A percentile compares a stretch with the other conserved stretches of the same genome.
phyloP scores from a whole-genome alignment of 2,113 vertebrate genomes.

The Paralichthys olivaceus region DNA sequence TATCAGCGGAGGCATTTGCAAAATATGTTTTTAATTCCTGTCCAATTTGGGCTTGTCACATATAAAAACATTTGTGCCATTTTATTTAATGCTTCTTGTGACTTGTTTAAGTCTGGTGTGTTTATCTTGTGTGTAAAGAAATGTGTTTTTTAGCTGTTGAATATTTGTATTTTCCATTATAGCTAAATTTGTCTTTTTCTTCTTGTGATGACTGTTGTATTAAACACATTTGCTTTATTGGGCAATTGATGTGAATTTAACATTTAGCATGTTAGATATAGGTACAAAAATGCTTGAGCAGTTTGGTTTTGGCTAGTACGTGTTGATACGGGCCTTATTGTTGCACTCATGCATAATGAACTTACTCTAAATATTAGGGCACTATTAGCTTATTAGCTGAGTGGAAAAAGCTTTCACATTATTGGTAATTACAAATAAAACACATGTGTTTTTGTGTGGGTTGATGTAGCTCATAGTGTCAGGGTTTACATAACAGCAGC shows the following conservation, averaged over 20 bases:
- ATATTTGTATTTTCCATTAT: conserved; percentile 15
- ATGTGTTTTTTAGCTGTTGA: conserved; percentile 8
- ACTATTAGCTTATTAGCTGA: neutral
- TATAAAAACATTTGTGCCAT: neutral
- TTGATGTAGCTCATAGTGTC: neutral
- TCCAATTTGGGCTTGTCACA: conserved; percentile 1
- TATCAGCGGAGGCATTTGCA: neutral
- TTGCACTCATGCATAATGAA: neutral
- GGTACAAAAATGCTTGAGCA: too few species aligned
- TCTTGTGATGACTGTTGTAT: neutral
- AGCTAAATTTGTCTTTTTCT: neutral
- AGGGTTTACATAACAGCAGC: neutral
- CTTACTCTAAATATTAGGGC: neutral
- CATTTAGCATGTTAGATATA: too few species aligned
- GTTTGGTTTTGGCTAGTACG: too few species aligned
- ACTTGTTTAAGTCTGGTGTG: neutral
- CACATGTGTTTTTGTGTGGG: neutral
- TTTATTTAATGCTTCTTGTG: conserved; percentile 6
- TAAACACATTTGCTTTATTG: rapidly evolving
- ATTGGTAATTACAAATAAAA: neutral
- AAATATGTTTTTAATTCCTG: neutral
- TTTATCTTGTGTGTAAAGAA: neutral
- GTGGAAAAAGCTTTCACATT: neutral
- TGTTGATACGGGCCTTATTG: too few species aligned
- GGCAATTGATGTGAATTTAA: too few species aligned